Evolutionary conservation across 2,113 vertebrate genomes (phyloP).

Genomic region (Vidua macroura): DNA sequence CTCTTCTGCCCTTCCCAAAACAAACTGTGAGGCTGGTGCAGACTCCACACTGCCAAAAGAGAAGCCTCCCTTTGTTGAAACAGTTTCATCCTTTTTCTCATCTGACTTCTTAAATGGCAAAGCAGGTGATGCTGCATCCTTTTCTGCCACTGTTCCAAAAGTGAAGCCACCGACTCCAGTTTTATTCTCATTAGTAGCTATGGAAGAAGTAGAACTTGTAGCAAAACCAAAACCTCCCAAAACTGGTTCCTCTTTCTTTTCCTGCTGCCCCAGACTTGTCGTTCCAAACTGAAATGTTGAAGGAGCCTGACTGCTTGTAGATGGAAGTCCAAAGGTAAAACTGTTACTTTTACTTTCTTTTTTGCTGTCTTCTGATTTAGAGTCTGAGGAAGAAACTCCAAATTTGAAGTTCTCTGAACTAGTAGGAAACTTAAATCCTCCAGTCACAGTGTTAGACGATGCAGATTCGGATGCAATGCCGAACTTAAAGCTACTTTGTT

Average conservation of each 20-base stretch:
- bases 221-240: slow-evolving; percentile 79
- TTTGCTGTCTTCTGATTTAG: slow-evolving; percentile 75
- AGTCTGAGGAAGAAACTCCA: slow-evolving; percentile 70
- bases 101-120: slow-evolving; percentile 77
- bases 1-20: slow-evolving; percentile 85
- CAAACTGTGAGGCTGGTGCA: slow-evolving; percentile 69
- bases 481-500: slow-evolving; percentile 75
- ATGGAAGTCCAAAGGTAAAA: slow-evolving; percentile 81
- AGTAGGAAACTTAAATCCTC: slow-evolving; percentile 73
- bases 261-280: slow-evolving; percentile 67
- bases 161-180: slow-evolving; percentile 59
- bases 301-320: slow-evolving; percentile 56
- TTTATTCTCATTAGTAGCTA: slow-evolving; percentile 75
- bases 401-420: slow-evolving; percentile 72
- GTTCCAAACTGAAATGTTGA: slow-evolving; percentile 75
- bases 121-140: slow-evolving; percentile 59
- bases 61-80: slow-evolving; percentile 67
- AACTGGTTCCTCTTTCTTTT: slow-evolving; percentile 74
- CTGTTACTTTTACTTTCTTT: slow-evolving; percentile 73
- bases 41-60: slow-evolving; percentile 53
- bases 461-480: slow-evolving; percentile 69
- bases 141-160: slow-evolving; percentile 74
- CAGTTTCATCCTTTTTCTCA: slow-evolving; percentile 70
- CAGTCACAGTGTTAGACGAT: slow-evolving; percentile 48
- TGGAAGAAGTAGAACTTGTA: slow-evolving; percentile 55